Evolutionary conservation across 2,888 invertebrate species (phyloP), one percentile per base, ranked within the genome.

Genomic region (Coremacera marginata): DNA sequence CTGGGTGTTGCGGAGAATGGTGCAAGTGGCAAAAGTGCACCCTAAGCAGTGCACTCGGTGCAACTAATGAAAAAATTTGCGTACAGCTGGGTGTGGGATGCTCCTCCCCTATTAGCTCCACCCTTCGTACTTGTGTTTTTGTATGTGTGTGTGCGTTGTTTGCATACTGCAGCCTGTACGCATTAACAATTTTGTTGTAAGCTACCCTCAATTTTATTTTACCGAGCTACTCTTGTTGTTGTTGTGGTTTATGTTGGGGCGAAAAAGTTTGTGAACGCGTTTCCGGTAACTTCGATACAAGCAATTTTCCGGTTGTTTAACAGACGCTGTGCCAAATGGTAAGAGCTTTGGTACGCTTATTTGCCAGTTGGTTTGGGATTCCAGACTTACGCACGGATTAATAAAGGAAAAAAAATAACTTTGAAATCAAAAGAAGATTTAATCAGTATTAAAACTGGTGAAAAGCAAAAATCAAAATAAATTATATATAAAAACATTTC

Each of bases 201-300:
- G 16, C 31, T 63, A 63, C 63, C 73, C 73, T 51, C 27, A 72
- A 70, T 70, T 70, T 31, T 27, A n/a, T n/a, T 25, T 70, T 31
- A 8, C 11, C 22, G 55, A 11, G 37, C 7, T 22, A 37, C 37
- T 44, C 16, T 70, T 31, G 67, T 70, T 72, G 70, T 77, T 75
- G 68, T 75, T 77, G 37, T 57, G 75, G 71, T 70, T 67, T 76
- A 65, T 81, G 80, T 77, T 75, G 79, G 49, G 65, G 62, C 11
- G 51, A 19, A n/a, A 14, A 68, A 55, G 52, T 52, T 65, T 67
- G 37, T 70, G 68, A 44, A 19, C 22, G 34, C 31, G 22, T 62
- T 51, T 62, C 52, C 31, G 55, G 51, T 78, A 80, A 84, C 83
- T 86, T 83, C 74, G 49, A 34, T 65, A 55, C 5, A 67, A 74